phyloP scores from a whole-genome alignment of 1,140 invertebrate species.

The Lethocerus indicus region DNA sequence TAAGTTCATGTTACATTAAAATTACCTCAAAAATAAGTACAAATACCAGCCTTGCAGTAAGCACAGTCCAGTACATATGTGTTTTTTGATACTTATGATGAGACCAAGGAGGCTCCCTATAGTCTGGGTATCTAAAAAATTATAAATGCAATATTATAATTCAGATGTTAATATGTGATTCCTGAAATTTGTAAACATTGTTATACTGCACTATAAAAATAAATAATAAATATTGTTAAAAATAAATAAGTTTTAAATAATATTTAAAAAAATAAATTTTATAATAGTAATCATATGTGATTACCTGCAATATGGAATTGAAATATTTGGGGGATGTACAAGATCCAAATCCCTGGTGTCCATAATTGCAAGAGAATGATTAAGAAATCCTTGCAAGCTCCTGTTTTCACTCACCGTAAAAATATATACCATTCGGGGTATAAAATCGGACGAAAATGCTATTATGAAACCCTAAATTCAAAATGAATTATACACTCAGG shows the following conservation, averaged over 20 bases:
- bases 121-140: slow-evolving; percentile 60
- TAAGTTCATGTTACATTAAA: neutral
- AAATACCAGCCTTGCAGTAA: slow-evolving; percentile 76
- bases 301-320: slow-evolving; percentile 4
- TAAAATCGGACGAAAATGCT: slow-evolving; percentile 95
- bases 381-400: slow-evolving; percentile 60
- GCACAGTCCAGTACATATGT: slow-evolving; percentile 74
- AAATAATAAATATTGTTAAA: neutral
- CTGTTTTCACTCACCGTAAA: slow-evolving; percentile 37
- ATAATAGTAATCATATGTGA: slow-evolving; percentile 7
- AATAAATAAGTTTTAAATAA: neutral
- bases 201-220: neutral
- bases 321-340: neutral
- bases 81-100: slow-evolving; percentile 46
- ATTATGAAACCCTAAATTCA: slow-evolving; percentile 82
- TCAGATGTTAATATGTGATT: slow-evolving; percentile 2
- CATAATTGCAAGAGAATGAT: slow-evolving; percentile 70
- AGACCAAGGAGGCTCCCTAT: slow-evolving; percentile 51
- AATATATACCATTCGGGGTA: slow-evolving; percentile 77
- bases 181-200: neutral
- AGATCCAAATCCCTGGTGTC: slow-evolving; percentile 40
- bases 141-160: slow-evolving; percentile 19
- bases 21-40: slow-evolving; percentile 82
- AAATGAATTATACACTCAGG: slow-evolving; percentile 17
- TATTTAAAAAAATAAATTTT: slow-evolving; percentile 17